Evolutionary conservation across 2,113 vertebrate genomes (phyloP).

Genomic region (Damaliscus lunatus): DNA sequence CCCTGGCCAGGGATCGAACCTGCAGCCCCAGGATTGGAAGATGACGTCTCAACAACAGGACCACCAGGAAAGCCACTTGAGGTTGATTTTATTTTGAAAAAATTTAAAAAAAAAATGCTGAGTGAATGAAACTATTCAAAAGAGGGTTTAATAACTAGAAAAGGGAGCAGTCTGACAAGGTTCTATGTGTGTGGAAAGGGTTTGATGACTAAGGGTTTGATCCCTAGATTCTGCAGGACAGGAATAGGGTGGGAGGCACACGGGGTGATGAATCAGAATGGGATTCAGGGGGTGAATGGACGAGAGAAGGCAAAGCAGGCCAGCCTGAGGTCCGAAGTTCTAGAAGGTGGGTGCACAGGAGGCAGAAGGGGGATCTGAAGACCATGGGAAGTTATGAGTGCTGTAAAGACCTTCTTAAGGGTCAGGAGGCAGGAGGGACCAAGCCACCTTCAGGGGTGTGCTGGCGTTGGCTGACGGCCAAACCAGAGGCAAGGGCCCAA

Average conservation of each 20-base stretch:
- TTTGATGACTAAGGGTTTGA: neutral
- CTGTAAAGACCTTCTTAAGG: neutral
- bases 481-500: neutral
- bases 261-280: fast-evolving
- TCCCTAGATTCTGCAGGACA: neutral
- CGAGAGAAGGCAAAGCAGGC: neutral
- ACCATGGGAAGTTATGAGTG: neutral
- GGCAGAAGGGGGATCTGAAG: neutral
- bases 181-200: neutral
- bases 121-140: neutral
- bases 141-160: neutral
- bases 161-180: neutral
- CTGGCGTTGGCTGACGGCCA: neutral
- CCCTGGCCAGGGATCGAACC: neutral
- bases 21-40: neutral
- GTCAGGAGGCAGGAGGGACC: neutral
- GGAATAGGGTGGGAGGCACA: no score
- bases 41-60: neutral
- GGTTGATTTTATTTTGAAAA: neutral
- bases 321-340: neutral
- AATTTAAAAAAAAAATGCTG: neutral
- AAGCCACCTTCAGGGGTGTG: neutral
- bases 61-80: neutral
- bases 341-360: neutral
- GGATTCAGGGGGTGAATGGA: no score